Conservation (phyloP, 2,888 invertebrate species). For the Ochropleura leucogaster region DNA sequence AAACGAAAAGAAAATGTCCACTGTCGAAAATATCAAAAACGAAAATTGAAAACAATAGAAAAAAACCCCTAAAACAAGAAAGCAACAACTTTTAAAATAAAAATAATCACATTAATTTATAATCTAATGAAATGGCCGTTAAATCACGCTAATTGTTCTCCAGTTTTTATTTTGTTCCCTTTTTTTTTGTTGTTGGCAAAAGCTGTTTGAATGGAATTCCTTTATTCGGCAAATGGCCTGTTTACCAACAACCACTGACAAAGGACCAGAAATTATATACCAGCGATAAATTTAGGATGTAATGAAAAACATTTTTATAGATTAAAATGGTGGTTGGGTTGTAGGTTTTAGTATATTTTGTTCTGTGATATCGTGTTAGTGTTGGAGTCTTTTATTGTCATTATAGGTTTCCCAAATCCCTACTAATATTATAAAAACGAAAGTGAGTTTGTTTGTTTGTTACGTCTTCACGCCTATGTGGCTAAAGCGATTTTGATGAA, state of each 20-base stretch:
- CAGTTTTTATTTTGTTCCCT: conserved; percentile 87
- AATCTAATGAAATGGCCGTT: conserved; percentile 88
- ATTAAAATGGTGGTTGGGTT: conserved; percentile 61
- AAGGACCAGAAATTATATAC: conserved; percentile 88
- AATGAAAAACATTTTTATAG: conserved; percentile 65
- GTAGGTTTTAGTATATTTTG: conserved; percentile 41
- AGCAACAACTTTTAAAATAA: conserved; percentile 72
- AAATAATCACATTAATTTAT: conserved; percentile 86
- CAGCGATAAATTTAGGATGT: conserved; percentile 83
- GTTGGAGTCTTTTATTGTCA: not conserved
- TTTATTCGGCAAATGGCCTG: conserved; percentile 88
- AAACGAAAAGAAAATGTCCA: not conserved
- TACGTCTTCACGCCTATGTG: too few species aligned
- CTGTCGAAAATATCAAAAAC: conserved; percentile 15
- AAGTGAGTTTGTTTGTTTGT: too few species aligned
- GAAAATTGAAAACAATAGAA: conserved; percentile 59
- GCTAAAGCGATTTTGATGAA: too few species aligned
- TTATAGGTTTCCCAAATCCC: not conserved
- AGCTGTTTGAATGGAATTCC: conserved; percentile 86
- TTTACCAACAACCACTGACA: conserved; percentile 87
- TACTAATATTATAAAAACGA: too few species aligned
- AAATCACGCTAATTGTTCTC: conserved; percentile 90
- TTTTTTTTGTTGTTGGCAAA: conserved; percentile 81
- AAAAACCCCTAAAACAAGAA: conserved; percentile 62
- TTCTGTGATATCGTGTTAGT: conserved; percentile 31